These are phyloP conservation scores for Dryobota labecula DNA, from an alignment of 2,888 invertebrate genomes.

Conservation along the genomic window DNA sequence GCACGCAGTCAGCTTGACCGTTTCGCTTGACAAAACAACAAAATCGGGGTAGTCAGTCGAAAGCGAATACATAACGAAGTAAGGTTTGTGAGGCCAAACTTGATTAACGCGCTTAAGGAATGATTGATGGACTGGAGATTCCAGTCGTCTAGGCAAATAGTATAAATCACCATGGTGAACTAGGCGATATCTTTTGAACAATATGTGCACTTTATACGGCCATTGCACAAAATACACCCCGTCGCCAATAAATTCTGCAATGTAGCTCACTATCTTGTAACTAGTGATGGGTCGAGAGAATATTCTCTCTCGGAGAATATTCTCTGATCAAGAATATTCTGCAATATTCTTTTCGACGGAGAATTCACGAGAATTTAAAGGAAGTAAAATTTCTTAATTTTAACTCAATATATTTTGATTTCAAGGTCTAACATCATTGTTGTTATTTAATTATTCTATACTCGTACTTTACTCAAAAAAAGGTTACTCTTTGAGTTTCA, in stretches of 20 bases:
- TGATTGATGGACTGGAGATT: background rate
- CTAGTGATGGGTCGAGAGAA: too few species aligned
- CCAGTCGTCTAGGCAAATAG: too few species aligned
- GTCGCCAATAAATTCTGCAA: background rate
- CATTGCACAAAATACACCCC: background rate
- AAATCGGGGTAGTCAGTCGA: slow-evolving; percentile 27
- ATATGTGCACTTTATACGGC: background rate
- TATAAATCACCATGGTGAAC: background rate
- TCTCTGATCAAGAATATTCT: too few species aligned
- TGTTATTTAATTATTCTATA: too few species aligned
- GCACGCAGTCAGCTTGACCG: slow-evolving; percentile 50
- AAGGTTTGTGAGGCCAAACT: slow-evolving; percentile 12
- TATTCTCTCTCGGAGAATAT: too few species aligned
- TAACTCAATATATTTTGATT: too few species aligned
- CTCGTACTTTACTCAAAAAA: too few species aligned
- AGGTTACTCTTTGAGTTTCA: too few species aligned
- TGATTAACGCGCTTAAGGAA: background rate
- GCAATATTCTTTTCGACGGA: too few species aligned
- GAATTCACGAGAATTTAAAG: too few species aligned
- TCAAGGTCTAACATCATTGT: too few species aligned
- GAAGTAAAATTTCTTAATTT: too few species aligned
- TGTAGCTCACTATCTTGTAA: background rate
- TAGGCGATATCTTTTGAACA: background rate
- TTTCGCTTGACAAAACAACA: slow-evolving; percentile 50
- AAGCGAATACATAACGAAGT: slow-evolving; percentile 2